These are phyloP conservation scores for Natator depressus DNA, from an alignment of 2,113 vertebrate genomes.

Conservation along the genomic window DNA sequence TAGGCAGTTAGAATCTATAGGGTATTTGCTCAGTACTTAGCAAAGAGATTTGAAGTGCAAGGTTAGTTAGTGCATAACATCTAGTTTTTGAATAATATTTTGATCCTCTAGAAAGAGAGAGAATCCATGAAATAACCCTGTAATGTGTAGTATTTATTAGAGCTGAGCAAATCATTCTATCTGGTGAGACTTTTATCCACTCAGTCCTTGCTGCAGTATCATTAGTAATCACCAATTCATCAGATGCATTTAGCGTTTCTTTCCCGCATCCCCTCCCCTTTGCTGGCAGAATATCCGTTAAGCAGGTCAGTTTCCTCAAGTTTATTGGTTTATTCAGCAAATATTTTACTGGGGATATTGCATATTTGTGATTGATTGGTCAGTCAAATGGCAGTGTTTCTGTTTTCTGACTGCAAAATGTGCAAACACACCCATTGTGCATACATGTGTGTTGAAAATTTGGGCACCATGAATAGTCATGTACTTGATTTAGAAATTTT, in stretches of 20 bases:
- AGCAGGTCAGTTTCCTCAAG: neutral
- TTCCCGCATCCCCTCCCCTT: neutral
- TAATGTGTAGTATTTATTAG: neutral
- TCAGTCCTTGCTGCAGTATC: neutral
- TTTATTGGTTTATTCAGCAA: neutral
- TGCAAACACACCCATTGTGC: neutral
- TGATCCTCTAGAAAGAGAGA: neutral
- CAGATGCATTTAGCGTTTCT: neutral
- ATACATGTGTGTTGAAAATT: neutral
- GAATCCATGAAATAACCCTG: neutral
- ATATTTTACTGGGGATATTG: neutral
- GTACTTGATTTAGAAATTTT: neutral
- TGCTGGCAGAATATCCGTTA: neutral
- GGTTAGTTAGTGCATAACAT: neutral
- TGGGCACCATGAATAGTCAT: accelerated
- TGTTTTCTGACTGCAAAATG: neutral
- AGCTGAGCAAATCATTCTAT: neutral
- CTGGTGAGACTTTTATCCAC: neutral
- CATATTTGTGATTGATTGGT: neutral
- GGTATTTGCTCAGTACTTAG: neutral
- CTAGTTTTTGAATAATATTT: neutral
- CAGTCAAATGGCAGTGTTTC: neutral
- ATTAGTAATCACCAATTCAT: neutral
- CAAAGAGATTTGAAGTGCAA: neutral
- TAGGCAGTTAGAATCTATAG: neutral